Evolutionary conservation across 2,888 invertebrate species (phyloP).

Genomic region (Archaeoteleia sp.): DNA sequence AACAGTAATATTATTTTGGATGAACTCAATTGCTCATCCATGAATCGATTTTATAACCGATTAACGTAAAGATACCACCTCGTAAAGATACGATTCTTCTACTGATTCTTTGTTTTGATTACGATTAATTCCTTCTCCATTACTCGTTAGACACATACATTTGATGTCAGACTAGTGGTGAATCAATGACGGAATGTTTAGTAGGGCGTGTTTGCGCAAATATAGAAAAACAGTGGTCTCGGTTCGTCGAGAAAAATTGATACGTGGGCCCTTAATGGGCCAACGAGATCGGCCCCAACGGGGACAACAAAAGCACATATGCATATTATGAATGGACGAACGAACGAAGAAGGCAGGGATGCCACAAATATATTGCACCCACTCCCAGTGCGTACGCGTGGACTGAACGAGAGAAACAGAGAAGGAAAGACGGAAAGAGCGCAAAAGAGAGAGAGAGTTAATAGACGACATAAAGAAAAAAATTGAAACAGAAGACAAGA

Average conservation of each 20-base stretch:
- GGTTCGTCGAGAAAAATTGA: conserved; percentile 68
- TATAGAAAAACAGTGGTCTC: neutral
- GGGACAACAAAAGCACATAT: conserved; percentile 70
- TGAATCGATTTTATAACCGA: too few species aligned
- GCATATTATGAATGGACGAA: conserved; percentile 72
- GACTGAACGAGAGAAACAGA: conserved; percentile 46
- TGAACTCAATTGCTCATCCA: too few species aligned
- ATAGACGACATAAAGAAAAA: conserved; percentile 48
- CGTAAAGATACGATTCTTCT: too few species aligned
- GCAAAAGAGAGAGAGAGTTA: conserved; percentile 42
- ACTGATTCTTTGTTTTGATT: too few species aligned
- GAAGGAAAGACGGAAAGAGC: conserved; percentile 45
- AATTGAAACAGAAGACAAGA: conserved; percentile 38
- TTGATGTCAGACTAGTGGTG: neutral
- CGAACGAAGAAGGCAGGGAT: conserved; percentile 66
- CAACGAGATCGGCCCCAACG: conserved; percentile 68
- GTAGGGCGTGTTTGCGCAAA: conserved; percentile 6
- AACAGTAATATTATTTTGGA: too few species aligned
- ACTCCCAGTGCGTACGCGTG: conserved; percentile 65
- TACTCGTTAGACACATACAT: too few species aligned
- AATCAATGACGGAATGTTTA: conserved; percentile 1
- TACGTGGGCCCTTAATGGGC: conserved; percentile 71
- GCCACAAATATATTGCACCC: conserved; percentile 71
- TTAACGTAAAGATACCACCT: too few species aligned
- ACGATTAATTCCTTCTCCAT: too few species aligned